A percentile compares a stretch with the other conserved stretches of the same genome.
Evolutionary conservation across 2,113 vertebrate genomes (phyloP).

Genomic region (Lethenteron reissneri): DNA sequence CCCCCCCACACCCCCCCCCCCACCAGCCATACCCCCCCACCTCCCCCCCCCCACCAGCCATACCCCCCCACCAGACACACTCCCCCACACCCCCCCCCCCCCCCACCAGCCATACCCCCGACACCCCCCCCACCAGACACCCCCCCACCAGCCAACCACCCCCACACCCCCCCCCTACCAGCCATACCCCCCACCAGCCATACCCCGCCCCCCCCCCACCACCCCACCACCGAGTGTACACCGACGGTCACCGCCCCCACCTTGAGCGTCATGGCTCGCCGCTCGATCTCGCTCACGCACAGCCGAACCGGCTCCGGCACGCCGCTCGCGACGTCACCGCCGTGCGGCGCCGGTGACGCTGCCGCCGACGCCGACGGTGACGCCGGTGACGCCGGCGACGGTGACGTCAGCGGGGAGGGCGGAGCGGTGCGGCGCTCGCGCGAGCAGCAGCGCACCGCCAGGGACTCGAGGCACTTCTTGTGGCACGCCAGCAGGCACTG

Average conservation of each 20-base stretch:
- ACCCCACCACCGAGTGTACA: no score
- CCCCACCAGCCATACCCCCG: no score
- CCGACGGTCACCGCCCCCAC: constrained; percentile 17
- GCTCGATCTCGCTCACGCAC: constrained; percentile 65
- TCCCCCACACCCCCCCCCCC: no score
- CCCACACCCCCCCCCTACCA: no score
- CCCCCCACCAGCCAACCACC: no score
- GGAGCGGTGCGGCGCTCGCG: constrained; percentile 60
- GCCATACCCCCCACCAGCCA: no score
- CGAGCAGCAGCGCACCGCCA: constrained; percentile 85
- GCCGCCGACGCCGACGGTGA: not conserved
- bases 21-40: no score
- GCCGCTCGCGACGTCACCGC: constrained; percentile 23
- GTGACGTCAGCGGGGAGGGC: constrained; percentile 16
- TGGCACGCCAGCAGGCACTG: constrained; percentile 85
- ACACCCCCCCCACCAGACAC: no score
- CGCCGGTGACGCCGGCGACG: not conserved
- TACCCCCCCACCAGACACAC: no score
- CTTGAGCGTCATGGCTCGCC: constrained; percentile 60
- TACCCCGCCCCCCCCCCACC: no score
- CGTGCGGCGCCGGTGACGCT: not conserved
- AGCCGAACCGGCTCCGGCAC: constrained; percentile 76
- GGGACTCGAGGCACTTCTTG: constrained; percentile 78
- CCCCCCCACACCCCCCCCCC: no score
- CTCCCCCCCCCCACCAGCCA: no score